These are phyloP conservation scores for Drosophila rubida DNA, from an alignment of 2,888 invertebrate species.

Conservation along the genomic window DNA sequence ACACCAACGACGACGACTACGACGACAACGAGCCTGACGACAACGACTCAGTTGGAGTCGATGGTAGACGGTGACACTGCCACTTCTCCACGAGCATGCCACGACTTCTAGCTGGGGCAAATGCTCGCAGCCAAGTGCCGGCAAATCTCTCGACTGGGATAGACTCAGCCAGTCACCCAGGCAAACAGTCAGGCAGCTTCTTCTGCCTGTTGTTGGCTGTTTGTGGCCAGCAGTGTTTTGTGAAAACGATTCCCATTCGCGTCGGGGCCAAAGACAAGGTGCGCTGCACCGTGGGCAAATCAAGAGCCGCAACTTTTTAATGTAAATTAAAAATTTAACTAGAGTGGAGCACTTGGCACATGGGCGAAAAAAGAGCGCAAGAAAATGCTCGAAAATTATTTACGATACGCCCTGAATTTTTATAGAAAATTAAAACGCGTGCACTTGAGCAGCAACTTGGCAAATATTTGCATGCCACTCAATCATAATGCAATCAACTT, in stretches of 20 bases:
- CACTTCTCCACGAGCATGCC: constrained; percentile 20
- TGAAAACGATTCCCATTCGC: constrained; percentile 52
- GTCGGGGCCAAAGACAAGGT: constrained; percentile 48
- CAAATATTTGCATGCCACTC: too few species aligned
- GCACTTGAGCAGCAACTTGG: too few species aligned
- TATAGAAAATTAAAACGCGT: background rate
- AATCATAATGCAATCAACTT: too few species aligned
- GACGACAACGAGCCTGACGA: constrained; percentile 24
- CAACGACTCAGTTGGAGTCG: constrained; percentile 5
- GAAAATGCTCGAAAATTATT: background rate
- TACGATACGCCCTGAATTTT: background rate
- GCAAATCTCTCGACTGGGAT: constrained; percentile 42
- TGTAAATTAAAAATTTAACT: background rate
- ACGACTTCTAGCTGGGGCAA: constrained; percentile 43
- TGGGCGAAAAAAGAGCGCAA: background rate
- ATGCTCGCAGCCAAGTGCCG: constrained; percentile 41
- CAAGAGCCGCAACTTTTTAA: background rate
- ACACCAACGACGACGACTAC: constrained; percentile 22
- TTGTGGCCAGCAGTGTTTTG: constrained; percentile 45
- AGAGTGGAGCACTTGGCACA: background rate
- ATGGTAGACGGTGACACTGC: constrained; percentile 22
- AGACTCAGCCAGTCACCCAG: constrained; percentile 1
- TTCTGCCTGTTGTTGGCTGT: constrained; percentile 33
- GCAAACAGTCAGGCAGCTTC: constrained; percentile 6
- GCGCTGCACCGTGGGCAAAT: constrained; percentile 29